Base-by-base conservation (phyloP, 2,888 invertebrate genomes). In the Teinopalpus imperialis region DNA sequence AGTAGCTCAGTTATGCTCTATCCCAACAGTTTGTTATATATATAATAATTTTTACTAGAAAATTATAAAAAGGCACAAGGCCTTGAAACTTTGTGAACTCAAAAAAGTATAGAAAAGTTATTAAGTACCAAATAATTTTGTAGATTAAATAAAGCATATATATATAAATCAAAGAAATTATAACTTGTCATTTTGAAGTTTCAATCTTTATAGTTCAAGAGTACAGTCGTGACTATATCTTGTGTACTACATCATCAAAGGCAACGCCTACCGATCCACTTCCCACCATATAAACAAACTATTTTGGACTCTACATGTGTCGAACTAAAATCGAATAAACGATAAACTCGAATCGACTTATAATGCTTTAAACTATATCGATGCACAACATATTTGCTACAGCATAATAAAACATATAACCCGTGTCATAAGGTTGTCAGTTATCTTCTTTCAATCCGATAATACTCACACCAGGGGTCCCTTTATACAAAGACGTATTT, bases 181-280 rank as follows among this genome's bases (percentile, higher is more conserved):
- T n/a, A n/a, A n/a, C n/a, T n/a, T n/a, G n/a, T n/a, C n/a, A n/a
- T n/a, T n/a, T n/a, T n/a, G n/a, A n/a, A n/a, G 10, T 18, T 30
- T 23, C 9, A 31, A 45, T 27, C 18, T 46, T 40, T 23, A 45
- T 32, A 42, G 44, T 30, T 41, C 18, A 40, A 55, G 58, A 56
- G 66, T 61, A 62, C 63, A 69, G 57, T 77, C 80, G 77, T 76
- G 78, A 74, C 72, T 71, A 61, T 65, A 57, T 68, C 59, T 49
- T 16, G 26, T 55, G 51, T 59, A 62, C 61, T 57, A 54, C 53
- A 49, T 66, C 68, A 64, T 66, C 62, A 64, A 72, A 69, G 75
- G 81, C 59, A 79, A 79, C 83, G 82, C 83, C 83, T 81, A 75
- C 75, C 63, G 59, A 57, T 63, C 59, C 66, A 67, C 73, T 74